phyloP scores from a whole-genome alignment of 2,797 vertebrate genomes.

The Myotis daubentonii region DNA sequence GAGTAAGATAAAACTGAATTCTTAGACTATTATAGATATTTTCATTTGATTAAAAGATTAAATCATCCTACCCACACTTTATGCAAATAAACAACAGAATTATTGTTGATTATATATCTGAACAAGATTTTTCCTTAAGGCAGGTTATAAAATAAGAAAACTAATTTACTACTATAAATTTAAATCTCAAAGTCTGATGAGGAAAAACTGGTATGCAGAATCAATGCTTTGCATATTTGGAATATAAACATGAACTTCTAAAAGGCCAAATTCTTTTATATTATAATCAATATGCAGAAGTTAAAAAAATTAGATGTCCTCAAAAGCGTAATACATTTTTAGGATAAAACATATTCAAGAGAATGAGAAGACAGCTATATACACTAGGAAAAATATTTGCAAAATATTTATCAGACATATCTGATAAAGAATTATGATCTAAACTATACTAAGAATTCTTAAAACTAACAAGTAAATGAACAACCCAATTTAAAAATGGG shows the following conservation, averaged over 20 bases:
- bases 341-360: constrained; percentile 43
- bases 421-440: background rate
- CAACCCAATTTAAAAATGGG: background rate
- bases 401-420: constrained; percentile 22
- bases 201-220: background rate
- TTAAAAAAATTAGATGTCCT: background rate
- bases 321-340: constrained; percentile 26
- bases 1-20: constrained; percentile 52
- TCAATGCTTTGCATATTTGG: constrained; percentile 48
- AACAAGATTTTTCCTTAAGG: constrained; percentile 40
- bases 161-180: constrained; percentile 18
- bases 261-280: constrained; percentile 30
- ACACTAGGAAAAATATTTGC: background rate
- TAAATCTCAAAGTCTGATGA: constrained; percentile 42
- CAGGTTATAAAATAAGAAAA: constrained; percentile 39
- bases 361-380: background rate
- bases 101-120: constrained; percentile 2
- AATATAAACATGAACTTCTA: constrained; percentile 47
- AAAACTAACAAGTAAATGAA: constrained; percentile 41
- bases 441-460: constrained; percentile 27
- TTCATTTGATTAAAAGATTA: constrained; percentile 58
- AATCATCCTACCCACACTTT: background rate
- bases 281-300: constrained; percentile 2
- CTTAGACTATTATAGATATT: constrained; percentile 35
- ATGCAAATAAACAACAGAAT: constrained; percentile 54